phyloP scores from a whole-genome alignment of 2,797 vertebrate species.

The Novumbra hubbsi region DNA sequence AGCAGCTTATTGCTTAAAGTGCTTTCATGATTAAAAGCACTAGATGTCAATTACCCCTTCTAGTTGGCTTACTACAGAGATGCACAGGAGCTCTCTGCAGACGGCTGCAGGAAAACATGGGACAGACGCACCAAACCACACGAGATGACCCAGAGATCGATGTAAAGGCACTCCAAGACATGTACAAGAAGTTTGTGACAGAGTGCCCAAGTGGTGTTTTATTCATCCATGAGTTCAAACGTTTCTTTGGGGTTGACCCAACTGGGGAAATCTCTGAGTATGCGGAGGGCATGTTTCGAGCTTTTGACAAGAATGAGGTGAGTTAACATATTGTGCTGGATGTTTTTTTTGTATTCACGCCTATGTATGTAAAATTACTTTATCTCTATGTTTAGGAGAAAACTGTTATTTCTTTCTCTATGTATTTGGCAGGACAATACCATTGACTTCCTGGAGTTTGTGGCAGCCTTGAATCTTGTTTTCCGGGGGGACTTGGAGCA shows the following conservation, averaged over 20 bases:
- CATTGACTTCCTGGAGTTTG: slow-evolving; percentile 56
- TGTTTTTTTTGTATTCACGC: neutral
- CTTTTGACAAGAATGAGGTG: slow-evolving; percentile 77
- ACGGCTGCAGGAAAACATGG: slow-evolving; percentile 47
- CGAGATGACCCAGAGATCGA: slow-evolving; percentile 60
- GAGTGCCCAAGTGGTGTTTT: slow-evolving; percentile 74
- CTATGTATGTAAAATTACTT: neutral
- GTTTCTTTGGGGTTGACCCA: slow-evolving; percentile 71
- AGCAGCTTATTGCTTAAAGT: neutral
- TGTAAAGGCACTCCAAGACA: slow-evolving; percentile 70
- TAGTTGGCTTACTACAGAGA: neutral
- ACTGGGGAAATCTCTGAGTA: slow-evolving; percentile 72
- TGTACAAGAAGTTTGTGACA: slow-evolving; percentile 74
- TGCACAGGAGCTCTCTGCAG: neutral
- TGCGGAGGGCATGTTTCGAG: slow-evolving; percentile 72
- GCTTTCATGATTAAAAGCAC: neutral
- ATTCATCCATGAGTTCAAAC: slow-evolving; percentile 76
- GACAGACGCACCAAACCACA: slow-evolving; percentile 63
- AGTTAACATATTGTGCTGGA: slow-evolving; percentile 32
- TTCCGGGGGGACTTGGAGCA: slow-evolving; percentile 55
- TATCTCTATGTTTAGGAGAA: neutral
- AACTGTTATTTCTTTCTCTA: neutral
- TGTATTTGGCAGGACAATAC: slow-evolving; percentile 45
- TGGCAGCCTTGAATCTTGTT: slow-evolving; percentile 55
- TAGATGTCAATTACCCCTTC: neutral